phyloP scores from a whole-genome alignment of 1,140 invertebrate species.

The Brachionus rotundiformis region DNA sequence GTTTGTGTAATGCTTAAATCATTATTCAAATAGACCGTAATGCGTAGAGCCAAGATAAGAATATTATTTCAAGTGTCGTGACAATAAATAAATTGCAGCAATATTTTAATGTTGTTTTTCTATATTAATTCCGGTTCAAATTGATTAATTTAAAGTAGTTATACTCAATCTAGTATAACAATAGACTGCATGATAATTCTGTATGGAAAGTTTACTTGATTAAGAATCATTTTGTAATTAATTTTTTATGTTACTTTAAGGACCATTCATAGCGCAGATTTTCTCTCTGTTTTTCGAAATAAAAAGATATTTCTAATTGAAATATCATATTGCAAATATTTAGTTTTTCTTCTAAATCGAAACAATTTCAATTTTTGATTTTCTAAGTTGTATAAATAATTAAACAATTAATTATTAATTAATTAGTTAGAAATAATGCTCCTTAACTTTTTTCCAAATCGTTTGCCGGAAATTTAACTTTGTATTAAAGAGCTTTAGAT shows the following conservation, averaged over 20 bases:
- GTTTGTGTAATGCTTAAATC: neutral
- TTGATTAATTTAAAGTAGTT: constrained; percentile 50
- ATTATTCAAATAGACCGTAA: constrained; percentile 50
- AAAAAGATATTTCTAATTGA: constrained; percentile 32
- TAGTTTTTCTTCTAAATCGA: constrained; percentile 11
- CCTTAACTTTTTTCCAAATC: neutral
- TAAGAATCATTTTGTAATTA: constrained; percentile 51
- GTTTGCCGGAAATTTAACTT: neutral
- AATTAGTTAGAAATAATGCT: constrained; percentile 14
- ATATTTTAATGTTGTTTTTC: constrained; percentile 47
- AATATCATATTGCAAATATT: constrained; percentile 48
- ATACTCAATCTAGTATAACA: neutral
- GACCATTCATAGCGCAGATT: constrained; percentile 14
- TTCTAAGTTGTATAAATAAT: constrained; percentile 47
- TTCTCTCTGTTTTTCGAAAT: neutral
- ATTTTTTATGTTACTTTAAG: constrained; percentile 47
- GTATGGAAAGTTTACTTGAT: constrained; percentile 36
- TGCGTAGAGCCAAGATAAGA: constrained; percentile 30
- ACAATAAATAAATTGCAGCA: constrained; percentile 27
- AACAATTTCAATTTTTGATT: constrained; percentile 48
- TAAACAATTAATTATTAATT: constrained; percentile 48
- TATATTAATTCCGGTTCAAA: constrained; percentile 48
- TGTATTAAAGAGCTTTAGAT: neutral
- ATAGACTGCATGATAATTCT: constrained; percentile 48
- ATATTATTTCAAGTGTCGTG: constrained; percentile 42